These are phyloP conservation scores for Pyrocephalus nanus DNA, from an alignment of 2,797 vertebrate species.

Conservation along the genomic window DNA sequence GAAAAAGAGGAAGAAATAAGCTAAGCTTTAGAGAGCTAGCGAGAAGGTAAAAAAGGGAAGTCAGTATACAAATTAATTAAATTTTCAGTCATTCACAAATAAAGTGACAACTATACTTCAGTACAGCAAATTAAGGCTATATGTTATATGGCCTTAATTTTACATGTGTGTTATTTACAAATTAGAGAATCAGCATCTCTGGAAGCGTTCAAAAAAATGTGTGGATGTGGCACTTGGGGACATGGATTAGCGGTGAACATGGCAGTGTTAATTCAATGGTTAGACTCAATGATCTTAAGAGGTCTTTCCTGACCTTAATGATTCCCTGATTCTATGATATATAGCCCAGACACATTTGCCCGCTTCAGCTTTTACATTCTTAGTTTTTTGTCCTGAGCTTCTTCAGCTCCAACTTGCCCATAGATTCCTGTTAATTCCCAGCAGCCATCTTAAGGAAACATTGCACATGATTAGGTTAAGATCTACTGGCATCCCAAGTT, in stretches of 20 bases:
- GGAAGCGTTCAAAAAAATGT: neutral
- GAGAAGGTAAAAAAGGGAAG: neutral
- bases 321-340: neutral
- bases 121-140: neutral
- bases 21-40: neutral
- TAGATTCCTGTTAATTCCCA: neutral
- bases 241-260: neutral
- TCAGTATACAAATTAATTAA: neutral
- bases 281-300: accelerated
- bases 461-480: neutral
- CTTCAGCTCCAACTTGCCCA: neutral
- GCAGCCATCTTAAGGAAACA: neutral
- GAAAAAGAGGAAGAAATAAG: neutral
- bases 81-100: neutral
- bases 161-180: too few relatives aligned
- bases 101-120: neutral
- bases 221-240: neutral
- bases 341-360: neutral
- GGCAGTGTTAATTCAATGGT: neutral
- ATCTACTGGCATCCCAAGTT: neutral
- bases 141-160: neutral
- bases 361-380: neutral
- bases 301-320: neutral
- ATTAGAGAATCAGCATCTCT: neutral
- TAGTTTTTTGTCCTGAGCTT: neutral